Evolutionary conservation across 2,797 vertebrate species (phyloP), one percentile per base, ranked within the genome.

Genomic region (Ctenopoma multispine): DNA sequence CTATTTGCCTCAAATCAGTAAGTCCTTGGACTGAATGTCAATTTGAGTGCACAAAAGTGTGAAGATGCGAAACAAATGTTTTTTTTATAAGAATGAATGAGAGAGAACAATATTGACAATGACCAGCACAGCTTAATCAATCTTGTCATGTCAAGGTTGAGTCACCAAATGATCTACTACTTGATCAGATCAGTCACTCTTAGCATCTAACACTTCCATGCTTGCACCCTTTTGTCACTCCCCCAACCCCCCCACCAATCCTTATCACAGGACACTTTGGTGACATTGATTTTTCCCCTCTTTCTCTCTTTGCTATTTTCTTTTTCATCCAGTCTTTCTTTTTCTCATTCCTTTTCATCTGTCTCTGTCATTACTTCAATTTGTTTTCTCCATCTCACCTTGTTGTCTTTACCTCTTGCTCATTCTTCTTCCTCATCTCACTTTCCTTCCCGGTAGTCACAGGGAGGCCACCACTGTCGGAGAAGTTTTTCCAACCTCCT

Each of bases 401-500:
- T 50, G 27, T 86, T 85, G 82, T 88, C 81, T 87, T 86, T 72
- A 75, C 70, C 82, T 62, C 81, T 72, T 20, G 21, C 67, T 87
- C 86, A 67, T 80, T 80, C 79, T 63, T 23, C 69, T 63, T 57
- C 75, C 71, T 81, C 76, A 76, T 81, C 75, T 77, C 57, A 71
- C 58, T 73, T 65, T 65, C 63, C 65, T 69, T 74, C 69, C 72
- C 81, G 63, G 74, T 90, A 89, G 89, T 87, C 82, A 87, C 48
- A 14, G 68, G 60, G 71, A 88, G 85, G 79, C 77, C 73, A 72
- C 65, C 13, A 76, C 83, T 90, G 87, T 87, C 72, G 43, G 62
- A 64, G 77, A 90, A 89, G 81, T 92, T 92, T 93, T 91, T 77
- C 69, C 88, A 89, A 90, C 91, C 87, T 87, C 82, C 84, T 90